These are phyloP conservation scores for Mobula hypostoma DNA, from an alignment of 2,113 vertebrate species.

Conservation along the genomic window DNA sequence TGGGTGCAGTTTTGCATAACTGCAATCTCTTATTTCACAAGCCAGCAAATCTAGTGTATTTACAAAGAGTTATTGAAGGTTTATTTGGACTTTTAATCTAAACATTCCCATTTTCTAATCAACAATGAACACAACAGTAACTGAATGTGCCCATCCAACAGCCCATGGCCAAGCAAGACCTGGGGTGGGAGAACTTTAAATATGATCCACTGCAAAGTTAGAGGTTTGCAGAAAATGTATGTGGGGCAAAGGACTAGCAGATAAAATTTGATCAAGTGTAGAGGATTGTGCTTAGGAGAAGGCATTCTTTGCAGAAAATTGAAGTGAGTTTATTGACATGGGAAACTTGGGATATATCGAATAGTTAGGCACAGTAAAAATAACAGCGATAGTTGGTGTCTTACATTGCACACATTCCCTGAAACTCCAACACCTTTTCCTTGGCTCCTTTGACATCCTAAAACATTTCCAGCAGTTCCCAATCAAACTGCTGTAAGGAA, in stretches of 20 bases:
- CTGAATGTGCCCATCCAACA: neutral
- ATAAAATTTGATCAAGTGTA: neutral
- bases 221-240: neutral
- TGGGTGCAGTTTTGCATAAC: too few relatives aligned
- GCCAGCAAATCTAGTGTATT: too few relatives aligned
- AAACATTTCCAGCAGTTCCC: neutral
- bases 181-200: neutral
- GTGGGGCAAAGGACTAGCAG: neutral
- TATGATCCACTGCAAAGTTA: too few relatives aligned
- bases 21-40: too few relatives aligned
- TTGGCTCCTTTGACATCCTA: neutral
- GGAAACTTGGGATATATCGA: too few relatives aligned
- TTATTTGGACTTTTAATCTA: neutral
- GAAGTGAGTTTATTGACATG: neutral
- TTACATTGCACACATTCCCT: neutral
- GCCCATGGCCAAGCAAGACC: neutral
- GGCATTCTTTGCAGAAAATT: neutral
- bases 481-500: neutral
- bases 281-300: neutral
- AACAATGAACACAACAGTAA: neutral
- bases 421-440: neutral
- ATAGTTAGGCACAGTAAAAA: neutral
- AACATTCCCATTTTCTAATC: neutral
- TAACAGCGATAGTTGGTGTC: neutral
- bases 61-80: neutral